Evolutionary conservation across 2,888 invertebrate genomes (phyloP).

Genomic region (Chrysolina americana): DNA sequence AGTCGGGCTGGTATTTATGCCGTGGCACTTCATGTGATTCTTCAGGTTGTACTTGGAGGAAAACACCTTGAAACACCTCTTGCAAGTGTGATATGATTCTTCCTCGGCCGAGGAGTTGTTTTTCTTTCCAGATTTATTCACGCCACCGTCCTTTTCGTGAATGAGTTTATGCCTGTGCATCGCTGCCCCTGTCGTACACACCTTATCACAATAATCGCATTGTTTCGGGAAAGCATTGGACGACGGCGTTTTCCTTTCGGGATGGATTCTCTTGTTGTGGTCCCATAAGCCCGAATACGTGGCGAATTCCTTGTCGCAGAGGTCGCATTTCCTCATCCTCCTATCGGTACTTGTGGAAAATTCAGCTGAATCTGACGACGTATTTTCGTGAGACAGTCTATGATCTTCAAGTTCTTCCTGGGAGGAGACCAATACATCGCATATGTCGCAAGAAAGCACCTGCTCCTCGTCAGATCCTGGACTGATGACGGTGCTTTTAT

Average conservation of each 20-base stretch:
- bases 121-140: constrained; percentile 27
- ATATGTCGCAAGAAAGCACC: constrained; percentile 74
- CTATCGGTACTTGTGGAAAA: constrained; percentile 57
- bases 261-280: constrained; percentile 63
- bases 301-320: constrained; percentile 71
- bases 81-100: constrained; percentile 68
- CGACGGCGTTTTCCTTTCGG: constrained; percentile 52
- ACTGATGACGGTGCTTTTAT: constrained; percentile 73
- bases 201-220: constrained; percentile 62
- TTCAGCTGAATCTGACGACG: constrained; percentile 2
- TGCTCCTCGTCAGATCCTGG: constrained; percentile 65
- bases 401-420: constrained; percentile 63
- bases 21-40: constrained; percentile 71
- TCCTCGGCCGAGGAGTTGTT: constrained; percentile 53
- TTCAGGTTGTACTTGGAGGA: constrained; percentile 67
- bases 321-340: constrained; percentile 72
- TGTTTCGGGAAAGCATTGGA: constrained; percentile 59
- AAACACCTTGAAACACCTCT: constrained; percentile 71
- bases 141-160: constrained; percentile 57
- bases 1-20: constrained; percentile 63
- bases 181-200: constrained; percentile 61
- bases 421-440: constrained; percentile 75
- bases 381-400: constrained; percentile 59
- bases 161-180: constrained; percentile 63
- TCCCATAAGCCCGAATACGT: constrained; percentile 63